Conservation (phyloP, 2,888 invertebrate species). For the Cyclophora punctaria region DNA sequence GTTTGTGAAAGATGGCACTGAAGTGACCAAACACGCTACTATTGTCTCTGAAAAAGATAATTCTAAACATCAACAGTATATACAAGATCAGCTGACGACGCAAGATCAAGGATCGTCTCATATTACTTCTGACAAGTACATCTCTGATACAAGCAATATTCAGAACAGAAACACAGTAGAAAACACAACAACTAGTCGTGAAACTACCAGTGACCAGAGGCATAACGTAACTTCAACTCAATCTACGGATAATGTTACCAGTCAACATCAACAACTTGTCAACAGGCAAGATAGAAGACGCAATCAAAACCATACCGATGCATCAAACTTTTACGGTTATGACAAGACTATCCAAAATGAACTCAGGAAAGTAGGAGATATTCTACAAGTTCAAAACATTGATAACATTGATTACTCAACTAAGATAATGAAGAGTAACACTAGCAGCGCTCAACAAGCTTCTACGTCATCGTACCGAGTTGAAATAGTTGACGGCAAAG, state of each 20-base stretch:
- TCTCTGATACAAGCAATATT: constrained; percentile 11
- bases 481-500: constrained; percentile 78
- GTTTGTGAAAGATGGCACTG: constrained; percentile 59
- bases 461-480: constrained; percentile 78
- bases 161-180: constrained; percentile 9
- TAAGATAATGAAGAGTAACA: constrained; percentile 72
- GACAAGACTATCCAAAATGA: constrained; percentile 62
- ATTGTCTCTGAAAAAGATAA: constrained; percentile 58
- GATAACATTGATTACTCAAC: constrained; percentile 61
- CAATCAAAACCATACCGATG: constrained; percentile 53
- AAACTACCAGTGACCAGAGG: constrained; percentile 17
- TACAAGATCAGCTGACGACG: constrained; percentile 39
- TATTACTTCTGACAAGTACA: constrained; percentile 16
- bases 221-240: constrained; percentile 27
- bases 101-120: constrained; percentile 20
- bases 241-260: constrained; percentile 26
- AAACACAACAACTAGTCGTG: constrained; percentile 17
- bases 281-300: constrained; percentile 39
- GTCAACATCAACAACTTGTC: not conserved
- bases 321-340: constrained; percentile 66
- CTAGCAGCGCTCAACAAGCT: constrained; percentile 75
- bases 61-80: constrained; percentile 48
- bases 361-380: constrained; percentile 59
- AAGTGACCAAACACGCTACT: constrained; percentile 52
- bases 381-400: constrained; percentile 51